Evolutionary conservation across 2,888 invertebrate species (phyloP), one percentile per base, ranked within the genome.

Genomic region (Caenorhabditis zanzibari): DNA sequence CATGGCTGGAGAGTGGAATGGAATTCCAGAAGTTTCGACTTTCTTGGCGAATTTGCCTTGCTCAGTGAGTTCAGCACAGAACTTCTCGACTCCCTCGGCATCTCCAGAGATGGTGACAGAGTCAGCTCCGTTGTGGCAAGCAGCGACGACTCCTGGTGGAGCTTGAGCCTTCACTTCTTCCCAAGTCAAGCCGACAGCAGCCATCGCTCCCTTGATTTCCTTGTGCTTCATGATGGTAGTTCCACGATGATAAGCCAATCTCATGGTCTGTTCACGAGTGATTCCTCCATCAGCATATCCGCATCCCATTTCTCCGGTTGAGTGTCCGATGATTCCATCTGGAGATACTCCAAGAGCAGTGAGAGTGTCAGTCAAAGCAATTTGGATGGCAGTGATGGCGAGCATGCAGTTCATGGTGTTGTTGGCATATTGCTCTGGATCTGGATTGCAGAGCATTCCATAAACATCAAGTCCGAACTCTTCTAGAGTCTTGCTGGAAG

Each of bases 231-330:
- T 90, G 85, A 92, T 92, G 58, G 90, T 90, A 32, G 95, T 95
- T 22, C 97, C 97, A 88, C 98, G 95, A 95, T 96, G 96, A 94
- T 96, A 98, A 44, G 98, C 97, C 68, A 97, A 95, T 89, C 97
- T 93, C 74, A 98, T 95, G 0, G 97, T 95, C 94, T 99, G 97
- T 93, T 97, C 97, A 2, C 96, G 95, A 10, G 96, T 97, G 91
- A 99, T 95, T 64, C 96, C 96, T 16, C 96, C 97, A 94, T 98
- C 98, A 38, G 97, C 97, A 93, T 98, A 98, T 19, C 97, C 97
- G 93, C 98, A 98, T 1, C 96, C 96, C 7, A 98, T 94, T 94
- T 97, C 97, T 44, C 96, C 96, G 32, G 92, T 96, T 41, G 97
- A 98, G 93, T 99, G 98, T 0, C 98, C 98, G 71, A 98, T 94